Percentiles rank a stretch among this genome's conserved stretches.
Evolutionary conservation across 2,113 vertebrate genomes (phyloP).

Genomic region (Mola mola): DNA sequence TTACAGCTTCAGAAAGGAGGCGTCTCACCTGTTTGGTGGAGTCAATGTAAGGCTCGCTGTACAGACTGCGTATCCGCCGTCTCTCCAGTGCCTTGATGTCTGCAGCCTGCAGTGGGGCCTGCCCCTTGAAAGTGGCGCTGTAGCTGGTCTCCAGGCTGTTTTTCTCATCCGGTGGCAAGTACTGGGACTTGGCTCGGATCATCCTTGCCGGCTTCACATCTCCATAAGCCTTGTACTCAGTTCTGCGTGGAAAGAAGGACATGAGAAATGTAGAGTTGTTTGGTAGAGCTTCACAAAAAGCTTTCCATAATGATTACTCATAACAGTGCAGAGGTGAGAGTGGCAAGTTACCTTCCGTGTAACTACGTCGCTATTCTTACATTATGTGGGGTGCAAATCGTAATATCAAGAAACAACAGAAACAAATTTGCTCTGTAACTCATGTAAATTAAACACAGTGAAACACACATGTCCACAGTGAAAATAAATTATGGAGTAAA

Average conservation of each 20-base stretch:
- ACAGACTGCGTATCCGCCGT: conserved; percentile 95
- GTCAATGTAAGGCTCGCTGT: conserved; percentile 92
- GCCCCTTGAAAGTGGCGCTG: conserved; percentile 89
- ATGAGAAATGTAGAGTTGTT: no score
- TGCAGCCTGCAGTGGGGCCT: conserved; percentile 75
- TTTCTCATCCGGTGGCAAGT: conserved; percentile 89
- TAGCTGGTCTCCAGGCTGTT: conserved; percentile 93
- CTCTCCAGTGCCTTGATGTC: conserved; percentile 91
- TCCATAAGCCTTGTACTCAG: conserved; percentile 92
- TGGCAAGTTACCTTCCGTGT: no score
- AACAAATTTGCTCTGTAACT: no score
- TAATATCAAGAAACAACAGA: no score
- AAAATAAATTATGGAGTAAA: no score
- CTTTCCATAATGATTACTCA: no score
- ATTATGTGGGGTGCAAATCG: no score
- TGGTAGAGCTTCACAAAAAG: no score
- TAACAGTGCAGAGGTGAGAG: no score
- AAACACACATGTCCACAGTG: no score
- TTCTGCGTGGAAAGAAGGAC: conserved; percentile 77
- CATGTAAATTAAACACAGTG: no score
- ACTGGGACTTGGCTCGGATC: conserved; percentile 90
- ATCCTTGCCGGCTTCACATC: conserved; percentile 90
- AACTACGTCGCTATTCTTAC: no score
- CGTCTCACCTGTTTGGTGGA: conserved; percentile 85
- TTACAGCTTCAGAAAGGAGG: background rate